A percentile compares a stretch with the other conserved stretches of the same genome.
These are phyloP conservation scores for Luehdorfia chinensis DNA, from an alignment of 1,140 invertebrate genomes.

Conservation along the genomic window DNA sequence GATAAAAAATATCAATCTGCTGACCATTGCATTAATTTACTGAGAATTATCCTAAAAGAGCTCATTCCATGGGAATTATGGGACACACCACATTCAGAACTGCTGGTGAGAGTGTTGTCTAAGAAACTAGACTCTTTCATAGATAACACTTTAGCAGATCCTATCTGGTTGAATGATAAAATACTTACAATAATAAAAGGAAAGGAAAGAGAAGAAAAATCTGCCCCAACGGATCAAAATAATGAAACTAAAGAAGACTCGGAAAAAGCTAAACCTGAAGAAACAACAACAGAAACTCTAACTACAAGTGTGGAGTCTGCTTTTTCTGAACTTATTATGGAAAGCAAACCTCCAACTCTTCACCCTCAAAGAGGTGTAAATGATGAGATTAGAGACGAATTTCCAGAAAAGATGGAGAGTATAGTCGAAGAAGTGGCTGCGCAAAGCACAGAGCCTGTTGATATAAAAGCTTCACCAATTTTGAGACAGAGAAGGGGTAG, in stretches of 20 bases:
- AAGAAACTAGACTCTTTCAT: conserved; percentile 77
- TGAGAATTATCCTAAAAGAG: conserved; percentile 79
- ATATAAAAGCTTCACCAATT: conserved; percentile 49
- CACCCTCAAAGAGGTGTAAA: background rate
- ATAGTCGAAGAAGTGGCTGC: conserved; percentile 34
- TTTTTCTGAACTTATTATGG: conserved; percentile 18
- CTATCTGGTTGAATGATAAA: conserved; percentile 77
- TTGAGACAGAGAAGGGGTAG: conserved; percentile 53
- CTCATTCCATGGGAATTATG: conserved; percentile 82
- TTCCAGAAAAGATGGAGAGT: conserved; percentile 26
- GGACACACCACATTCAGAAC: conserved; percentile 81
- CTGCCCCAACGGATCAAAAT: conserved; percentile 9
- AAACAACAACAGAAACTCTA: conserved; percentile 17
- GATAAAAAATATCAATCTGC: conserved; percentile 61
- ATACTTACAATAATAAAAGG: conserved; percentile 43
- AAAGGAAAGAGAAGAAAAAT: conserved; percentile 22
- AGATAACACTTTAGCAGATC: conserved; percentile 67
- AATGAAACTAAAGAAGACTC: conserved; percentile 11
- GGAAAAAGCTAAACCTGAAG: conserved; percentile 14
- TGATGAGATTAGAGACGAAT: conserved; percentile 16
- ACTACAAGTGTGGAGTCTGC: conserved; percentile 16
- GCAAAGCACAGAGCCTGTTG: conserved; percentile 37
- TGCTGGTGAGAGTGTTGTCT: conserved; percentile 79
- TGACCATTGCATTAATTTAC: conserved; percentile 79
- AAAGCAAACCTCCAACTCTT: background rate